Percentiles rank a stretch among this genome's conserved stretches.
Evolutionary conservation across 2,888 invertebrate species (phyloP).

Genomic region (Chesias legatella): DNA sequence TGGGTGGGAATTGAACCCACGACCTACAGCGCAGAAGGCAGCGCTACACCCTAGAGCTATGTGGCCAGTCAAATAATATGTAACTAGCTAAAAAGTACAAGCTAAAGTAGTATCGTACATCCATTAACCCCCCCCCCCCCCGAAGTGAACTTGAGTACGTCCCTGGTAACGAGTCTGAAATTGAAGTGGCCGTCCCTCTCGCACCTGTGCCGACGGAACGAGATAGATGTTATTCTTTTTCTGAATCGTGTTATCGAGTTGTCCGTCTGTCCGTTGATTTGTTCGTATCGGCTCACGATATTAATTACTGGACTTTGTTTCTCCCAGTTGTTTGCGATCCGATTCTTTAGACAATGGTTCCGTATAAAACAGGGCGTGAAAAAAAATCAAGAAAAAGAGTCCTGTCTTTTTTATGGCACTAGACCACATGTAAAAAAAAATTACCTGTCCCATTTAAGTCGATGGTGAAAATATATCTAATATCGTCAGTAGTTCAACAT

Average conservation of each 20-base stretch:
- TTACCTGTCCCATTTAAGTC: no score
- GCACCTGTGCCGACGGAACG: constrained; percentile 33
- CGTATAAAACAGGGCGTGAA: constrained; percentile 6
- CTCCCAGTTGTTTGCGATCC: constrained; percentile 51
- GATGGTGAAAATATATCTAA: no score
- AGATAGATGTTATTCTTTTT: constrained; percentile 52
- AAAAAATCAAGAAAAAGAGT: no score
- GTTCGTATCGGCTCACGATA: constrained; percentile 66
- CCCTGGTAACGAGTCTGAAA: constrained; percentile 40
- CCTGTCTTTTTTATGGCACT: no score
- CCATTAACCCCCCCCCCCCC: not conserved
- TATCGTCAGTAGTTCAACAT: no score
- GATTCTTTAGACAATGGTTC: constrained; percentile 25
- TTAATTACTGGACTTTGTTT: constrained; percentile 72
- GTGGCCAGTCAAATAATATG: no score
- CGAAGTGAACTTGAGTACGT: constrained; percentile 1
- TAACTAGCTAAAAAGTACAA: no score
- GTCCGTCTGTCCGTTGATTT: constrained; percentile 63
- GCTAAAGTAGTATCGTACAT: no score
- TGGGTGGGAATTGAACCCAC: no score
- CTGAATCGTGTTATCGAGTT: constrained; percentile 58
- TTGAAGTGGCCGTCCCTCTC: constrained; percentile 50
- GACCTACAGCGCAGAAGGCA: no score
- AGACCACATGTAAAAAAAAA: no score
- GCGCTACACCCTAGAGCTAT: no score